Evolutionary conservation across 1,140 invertebrate species (phyloP).

Genomic region (Hyposmocoma kahamanoa): DNA sequence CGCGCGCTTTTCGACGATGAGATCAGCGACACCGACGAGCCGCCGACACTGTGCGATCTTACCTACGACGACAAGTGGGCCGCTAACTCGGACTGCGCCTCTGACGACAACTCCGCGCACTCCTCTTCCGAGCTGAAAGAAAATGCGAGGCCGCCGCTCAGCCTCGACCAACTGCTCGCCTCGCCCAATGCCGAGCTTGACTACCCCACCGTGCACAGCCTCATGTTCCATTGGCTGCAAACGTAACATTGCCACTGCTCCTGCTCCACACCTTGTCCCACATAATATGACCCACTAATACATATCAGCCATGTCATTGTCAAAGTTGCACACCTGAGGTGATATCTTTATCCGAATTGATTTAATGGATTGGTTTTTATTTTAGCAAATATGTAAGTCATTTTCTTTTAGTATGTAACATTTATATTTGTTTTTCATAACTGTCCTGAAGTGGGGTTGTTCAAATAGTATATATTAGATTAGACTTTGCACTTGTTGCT

Average conservation of each 20-base stretch:
- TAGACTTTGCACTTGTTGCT: too few species aligned
- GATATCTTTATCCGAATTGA: too few species aligned
- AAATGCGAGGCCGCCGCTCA: conserved; percentile 21
- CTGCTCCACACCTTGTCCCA: neutral
- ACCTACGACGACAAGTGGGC: conserved; percentile 55
- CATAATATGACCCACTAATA: neutral
- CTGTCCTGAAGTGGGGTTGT: too few species aligned
- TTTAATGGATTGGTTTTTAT: too few species aligned
- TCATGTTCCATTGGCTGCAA: conserved; percentile 69
- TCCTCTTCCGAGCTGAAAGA: conserved; percentile 43
- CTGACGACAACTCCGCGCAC: conserved; percentile 62
- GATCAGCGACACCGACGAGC: conserved; percentile 53
- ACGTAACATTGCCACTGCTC: conserved; percentile 41
- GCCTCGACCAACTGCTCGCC: conserved; percentile 53
- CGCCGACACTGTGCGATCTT: conserved; percentile 59
- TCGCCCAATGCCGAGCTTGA: conserved; percentile 60
- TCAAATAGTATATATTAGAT: too few species aligned
- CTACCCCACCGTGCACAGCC: conserved; percentile 63
- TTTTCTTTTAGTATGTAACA: too few species aligned
- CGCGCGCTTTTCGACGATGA: conserved; percentile 45
- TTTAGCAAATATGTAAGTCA: too few species aligned
- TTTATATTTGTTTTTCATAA: too few species aligned
- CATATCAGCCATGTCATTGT: too few species aligned
- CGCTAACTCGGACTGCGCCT: conserved; percentile 51
- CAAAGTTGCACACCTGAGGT: too few species aligned